These are phyloP conservation scores for Aethes cnicana DNA, from an alignment of 2,888 invertebrate species.

Conservation along the genomic window DNA sequence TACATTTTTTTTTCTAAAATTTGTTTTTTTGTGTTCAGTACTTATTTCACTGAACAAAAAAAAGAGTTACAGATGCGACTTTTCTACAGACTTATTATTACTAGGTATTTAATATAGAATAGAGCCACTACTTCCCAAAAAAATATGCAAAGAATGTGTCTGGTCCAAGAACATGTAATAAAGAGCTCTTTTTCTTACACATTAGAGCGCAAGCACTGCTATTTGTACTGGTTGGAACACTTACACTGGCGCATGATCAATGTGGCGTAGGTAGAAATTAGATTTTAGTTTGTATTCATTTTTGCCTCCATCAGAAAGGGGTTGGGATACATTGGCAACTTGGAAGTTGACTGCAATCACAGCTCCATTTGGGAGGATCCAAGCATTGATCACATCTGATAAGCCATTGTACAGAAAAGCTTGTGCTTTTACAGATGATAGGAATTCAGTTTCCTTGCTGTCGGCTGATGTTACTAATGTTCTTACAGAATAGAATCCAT, in stretches of 20 bases:
- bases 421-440: conserved; percentile 91
- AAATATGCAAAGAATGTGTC: no score
- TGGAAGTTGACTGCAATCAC: conserved; percentile 87
- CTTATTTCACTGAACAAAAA: no score
- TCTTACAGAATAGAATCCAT: conserved; percentile 89
- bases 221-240: conserved; percentile 44
- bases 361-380: conserved; percentile 90
- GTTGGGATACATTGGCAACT: conserved; percentile 59
- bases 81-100: no score
- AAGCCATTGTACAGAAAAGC: conserved; percentile 88
- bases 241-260: conserved; percentile 90
- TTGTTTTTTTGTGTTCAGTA: no score
- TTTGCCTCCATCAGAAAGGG: conserved; percentile 35
- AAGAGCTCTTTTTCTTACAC: no score
- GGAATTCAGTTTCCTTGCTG: conserved; percentile 85
- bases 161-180: no score
- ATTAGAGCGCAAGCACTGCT: no score
- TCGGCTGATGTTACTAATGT: conserved; percentile 86
- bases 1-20: no score
- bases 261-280: conserved; percentile 89
- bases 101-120: no score
- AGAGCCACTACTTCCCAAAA: no score
- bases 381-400: conserved; percentile 89
- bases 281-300: conserved; percentile 84
- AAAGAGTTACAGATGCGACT: no score